Evolutionary conservation across 2,797 vertebrate species (phyloP).

Genomic region (Erpetoichthys calabaricus): DNA sequence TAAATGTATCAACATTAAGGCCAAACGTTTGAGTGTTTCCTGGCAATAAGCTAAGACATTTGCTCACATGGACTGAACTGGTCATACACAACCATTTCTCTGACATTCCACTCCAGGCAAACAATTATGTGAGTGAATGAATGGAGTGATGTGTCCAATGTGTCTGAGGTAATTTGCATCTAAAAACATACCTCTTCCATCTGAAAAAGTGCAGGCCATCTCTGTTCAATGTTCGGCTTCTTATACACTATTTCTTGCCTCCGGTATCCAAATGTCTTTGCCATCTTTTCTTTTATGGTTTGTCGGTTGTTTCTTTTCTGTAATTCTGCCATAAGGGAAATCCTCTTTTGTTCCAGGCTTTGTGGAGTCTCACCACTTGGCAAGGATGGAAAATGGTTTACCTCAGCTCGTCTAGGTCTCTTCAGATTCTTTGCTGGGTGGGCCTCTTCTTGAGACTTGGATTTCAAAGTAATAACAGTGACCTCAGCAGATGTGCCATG

Average conservation of each 20-base stretch:
- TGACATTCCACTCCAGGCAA: too few relatives aligned
- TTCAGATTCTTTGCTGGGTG: conserved; percentile 9
- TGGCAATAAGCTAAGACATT: too few relatives aligned
- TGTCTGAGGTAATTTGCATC: too few relatives aligned
- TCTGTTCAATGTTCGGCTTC: too few relatives aligned
- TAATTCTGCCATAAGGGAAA: conserved; percentile 12
- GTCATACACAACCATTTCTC: too few relatives aligned
- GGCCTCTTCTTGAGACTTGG: conserved; percentile 4
- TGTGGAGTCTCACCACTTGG: conserved; percentile 13
- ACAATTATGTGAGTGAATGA: too few relatives aligned
- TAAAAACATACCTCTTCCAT: too few relatives aligned
- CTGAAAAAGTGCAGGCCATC: too few relatives aligned
- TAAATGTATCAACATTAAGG: too few relatives aligned
- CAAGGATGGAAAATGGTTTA: conserved; percentile 12
- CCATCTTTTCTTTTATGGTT: conserved; percentile 12
- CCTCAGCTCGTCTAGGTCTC: conserved; percentile 12
- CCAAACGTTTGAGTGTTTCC: too few relatives aligned
- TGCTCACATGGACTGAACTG: too few relatives aligned
- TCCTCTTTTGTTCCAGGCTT: conserved; percentile 7
- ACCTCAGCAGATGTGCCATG: conserved; percentile 12
- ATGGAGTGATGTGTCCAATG: too few relatives aligned
- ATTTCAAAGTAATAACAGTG: conserved; percentile 9
- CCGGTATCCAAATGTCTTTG: conserved; percentile 14
- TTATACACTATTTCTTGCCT: conserved; percentile 1
- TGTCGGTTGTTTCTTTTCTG: conserved; percentile 13